Evolutionary conservation across 2,797 vertebrate species (phyloP), one percentile per base, ranked within the genome.

Genomic region (Catostomus latipinnis): DNA sequence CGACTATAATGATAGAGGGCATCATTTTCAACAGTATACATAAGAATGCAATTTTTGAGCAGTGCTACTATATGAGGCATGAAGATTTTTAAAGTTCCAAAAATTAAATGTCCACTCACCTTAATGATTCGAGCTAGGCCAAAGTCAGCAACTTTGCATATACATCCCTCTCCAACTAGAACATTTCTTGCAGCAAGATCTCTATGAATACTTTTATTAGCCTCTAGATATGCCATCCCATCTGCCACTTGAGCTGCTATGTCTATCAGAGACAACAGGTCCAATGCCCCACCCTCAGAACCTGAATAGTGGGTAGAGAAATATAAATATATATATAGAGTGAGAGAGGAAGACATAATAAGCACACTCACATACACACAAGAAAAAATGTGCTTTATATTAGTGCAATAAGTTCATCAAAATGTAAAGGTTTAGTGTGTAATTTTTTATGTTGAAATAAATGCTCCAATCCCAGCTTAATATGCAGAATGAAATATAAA

Each of bases 131-230:
- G 87, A 80, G 95, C 95, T 83, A 96, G 87, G 57, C 96, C 96
- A 0, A 97, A 96, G 88, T 97, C 96, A 0, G 95, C 95, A 73
- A 96, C 94, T 89, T 96, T 96, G 83, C 96, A 97, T 84, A 93
- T 88, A 84, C 92, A 90, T 83, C 95, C 91, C 0, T 93, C 93
- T 9, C 94, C 94, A 9, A 96, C 94, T 1, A 96, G 91, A 71
- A 96, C 91, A 11, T 96, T 96, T 67, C 96, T 92, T 9, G 96
- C 94, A 0, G 96, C 96, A 86, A 97, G 83, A 75, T 96, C 96
- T 75, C 95, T 89, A 86, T 97, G 96, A 84, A 95, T 93, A 76
- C 92, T 95, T 11, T 94, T 95, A 58, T 94, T 81, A 0, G 90
- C 88, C 74, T 97, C 95, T 84, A 97, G 86, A 83, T 94, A 96